A percentile compares a stretch with the other conserved stretches of the same genome.
Evolutionary conservation across 1,140 invertebrate species (phyloP).

Genomic region (Holotrichia oblita): DNA sequence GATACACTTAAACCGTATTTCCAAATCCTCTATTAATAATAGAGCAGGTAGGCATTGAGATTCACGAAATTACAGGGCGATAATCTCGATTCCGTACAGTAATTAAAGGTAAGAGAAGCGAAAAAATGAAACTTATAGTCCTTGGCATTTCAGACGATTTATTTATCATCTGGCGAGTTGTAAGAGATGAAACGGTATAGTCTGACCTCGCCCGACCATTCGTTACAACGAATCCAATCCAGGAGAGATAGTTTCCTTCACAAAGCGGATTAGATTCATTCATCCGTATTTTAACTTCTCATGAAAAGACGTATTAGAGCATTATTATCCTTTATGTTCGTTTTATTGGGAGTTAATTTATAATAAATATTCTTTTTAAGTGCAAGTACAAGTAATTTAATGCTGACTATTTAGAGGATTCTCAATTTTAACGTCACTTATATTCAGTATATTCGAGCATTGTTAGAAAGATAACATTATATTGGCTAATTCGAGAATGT

Average conservation of each 20-base stretch:
- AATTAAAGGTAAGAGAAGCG: constrained; percentile 29
- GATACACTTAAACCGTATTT: constrained; percentile 1
- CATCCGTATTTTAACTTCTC: constrained; percentile 14
- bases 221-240: not conserved
- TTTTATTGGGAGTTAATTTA: not conserved
- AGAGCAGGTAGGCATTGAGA: not conserved
- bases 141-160: constrained; percentile 24
- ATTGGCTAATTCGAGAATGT: no score
- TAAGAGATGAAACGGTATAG: constrained; percentile 3
- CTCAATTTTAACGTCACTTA: no score
- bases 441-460: no score
- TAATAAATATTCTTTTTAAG: not conserved
- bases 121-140: constrained; percentile 13
- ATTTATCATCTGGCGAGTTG: constrained; percentile 10
- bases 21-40: constrained; percentile 28
- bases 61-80: constrained; percentile 17
- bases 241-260: not conserved
- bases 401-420: no score
- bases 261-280: constrained; percentile 19
- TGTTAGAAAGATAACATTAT: no score
- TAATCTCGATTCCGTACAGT: constrained; percentile 31
- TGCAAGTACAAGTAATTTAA: not conserved
- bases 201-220: not conserved
- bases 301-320: not conserved
- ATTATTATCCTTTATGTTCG: constrained; percentile 1